Conservation (phyloP, 2,113 vertebrate species). For the Antigone vipio region DNA sequence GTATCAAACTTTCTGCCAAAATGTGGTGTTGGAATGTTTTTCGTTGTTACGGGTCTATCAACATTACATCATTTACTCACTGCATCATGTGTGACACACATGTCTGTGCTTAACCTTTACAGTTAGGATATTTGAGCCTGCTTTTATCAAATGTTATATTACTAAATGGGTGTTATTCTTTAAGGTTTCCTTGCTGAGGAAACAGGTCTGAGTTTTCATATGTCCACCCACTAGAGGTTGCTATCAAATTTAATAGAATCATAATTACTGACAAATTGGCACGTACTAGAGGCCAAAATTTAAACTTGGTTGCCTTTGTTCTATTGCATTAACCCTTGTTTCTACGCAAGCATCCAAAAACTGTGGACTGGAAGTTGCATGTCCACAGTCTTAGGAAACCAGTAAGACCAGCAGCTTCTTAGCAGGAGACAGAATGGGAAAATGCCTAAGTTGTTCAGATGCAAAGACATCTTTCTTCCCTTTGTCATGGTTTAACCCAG, state of each 20-base stretch:
- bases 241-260: slow-evolving; percentile 38
- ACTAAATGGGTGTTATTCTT: slow-evolving; percentile 41
- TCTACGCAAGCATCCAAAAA: not conserved
- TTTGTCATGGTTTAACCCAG: no score
- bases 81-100: slow-evolving; percentile 63
- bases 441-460: not conserved
- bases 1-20: slow-evolving; percentile 54
- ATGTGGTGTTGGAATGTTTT: slow-evolving; percentile 42
- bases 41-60: slow-evolving; percentile 48
- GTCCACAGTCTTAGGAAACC: not conserved
- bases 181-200: slow-evolving; percentile 36
- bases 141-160: slow-evolving; percentile 57
- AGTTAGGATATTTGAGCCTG: slow-evolving; percentile 50
- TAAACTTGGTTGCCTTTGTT: slow-evolving; percentile 59
- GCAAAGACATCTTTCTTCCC: not conserved
- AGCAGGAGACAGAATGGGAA: not conserved
- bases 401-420: not conserved
- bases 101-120: slow-evolving; percentile 57
- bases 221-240: not conserved
- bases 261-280: slow-evolving; percentile 10
- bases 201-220: not conserved
- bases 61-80: slow-evolving; percentile 63
- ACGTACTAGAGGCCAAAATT: slow-evolving; percentile 33
- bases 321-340: slow-evolving; percentile 63
- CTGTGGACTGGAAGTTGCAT: not conserved